phyloP scores from a whole-genome alignment of 2,888 invertebrate species.

The Orthosia gothica region DNA sequence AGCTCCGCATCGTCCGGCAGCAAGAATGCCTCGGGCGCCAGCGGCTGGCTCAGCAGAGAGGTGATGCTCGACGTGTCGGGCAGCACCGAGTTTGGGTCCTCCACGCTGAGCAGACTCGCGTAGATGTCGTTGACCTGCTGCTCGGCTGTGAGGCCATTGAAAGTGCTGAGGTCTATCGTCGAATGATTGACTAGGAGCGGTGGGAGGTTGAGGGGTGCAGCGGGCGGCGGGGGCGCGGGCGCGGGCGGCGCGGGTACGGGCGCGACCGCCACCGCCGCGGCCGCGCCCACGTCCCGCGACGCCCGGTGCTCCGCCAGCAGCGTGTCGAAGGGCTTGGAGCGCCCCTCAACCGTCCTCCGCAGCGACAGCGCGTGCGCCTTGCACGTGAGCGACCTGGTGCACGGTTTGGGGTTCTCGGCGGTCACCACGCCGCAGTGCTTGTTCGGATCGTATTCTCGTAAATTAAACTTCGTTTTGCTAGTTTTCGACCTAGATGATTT shows the following conservation, averaged over 20 bases:
- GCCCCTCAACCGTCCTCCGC: conserved; percentile 93
- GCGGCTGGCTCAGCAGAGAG: conserved; percentile 82
- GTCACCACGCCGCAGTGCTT: conserved; percentile 96
- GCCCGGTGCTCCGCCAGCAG: conserved; percentile 94
- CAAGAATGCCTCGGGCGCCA: conserved; percentile 78
- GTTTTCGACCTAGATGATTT: conserved; percentile 81
- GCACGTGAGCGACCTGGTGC: conserved; percentile 95
- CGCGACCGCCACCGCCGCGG: conserved; percentile 70
- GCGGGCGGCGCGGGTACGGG: conserved; percentile 67
- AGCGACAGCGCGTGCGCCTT: conserved; percentile 93
- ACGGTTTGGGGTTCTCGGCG: conserved; percentile 93
- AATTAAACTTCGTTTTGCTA: conserved; percentile 87
- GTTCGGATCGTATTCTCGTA: conserved; percentile 95
- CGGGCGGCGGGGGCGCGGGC: conserved; percentile 61
- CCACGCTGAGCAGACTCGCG: conserved; percentile 82
- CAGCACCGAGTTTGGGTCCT: conserved; percentile 81
- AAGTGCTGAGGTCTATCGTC: conserved; percentile 82
- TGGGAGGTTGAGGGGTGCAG: conserved; percentile 75
- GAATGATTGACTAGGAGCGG: conserved; percentile 83
- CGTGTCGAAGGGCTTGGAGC: conserved; percentile 94
- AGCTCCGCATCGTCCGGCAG: conserved; percentile 82
- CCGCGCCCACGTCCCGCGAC: conserved; percentile 89
- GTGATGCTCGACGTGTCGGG: conserved; percentile 85
- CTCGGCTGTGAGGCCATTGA: conserved; percentile 84
- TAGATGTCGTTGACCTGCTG: conserved; percentile 88